Conservation (phyloP, 1,140 invertebrate genomes). For the Colletes gigas region DNA sequence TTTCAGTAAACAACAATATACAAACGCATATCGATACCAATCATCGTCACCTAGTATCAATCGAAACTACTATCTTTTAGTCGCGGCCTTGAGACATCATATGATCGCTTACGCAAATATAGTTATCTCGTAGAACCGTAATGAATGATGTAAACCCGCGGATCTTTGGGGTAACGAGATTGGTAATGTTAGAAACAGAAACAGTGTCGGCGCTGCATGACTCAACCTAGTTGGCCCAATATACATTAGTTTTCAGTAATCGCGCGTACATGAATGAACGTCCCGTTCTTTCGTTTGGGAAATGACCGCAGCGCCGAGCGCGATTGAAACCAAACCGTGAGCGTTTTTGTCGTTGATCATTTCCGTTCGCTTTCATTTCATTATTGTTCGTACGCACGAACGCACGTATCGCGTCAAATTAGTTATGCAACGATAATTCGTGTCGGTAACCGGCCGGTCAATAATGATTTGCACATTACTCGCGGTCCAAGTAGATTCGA, state of each 20-base stretch:
- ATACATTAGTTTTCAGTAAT: neutral
- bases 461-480: neutral
- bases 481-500: neutral
- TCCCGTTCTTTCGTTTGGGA: neutral
- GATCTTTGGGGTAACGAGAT: neutral
- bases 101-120: neutral
- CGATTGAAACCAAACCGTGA: slow-evolving; percentile 35
- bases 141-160: slow-evolving; percentile 12
- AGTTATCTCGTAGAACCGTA: neutral
- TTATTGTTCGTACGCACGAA: neutral
- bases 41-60: too few relatives aligned
- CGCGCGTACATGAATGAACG: neutral
- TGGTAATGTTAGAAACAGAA: neutral
- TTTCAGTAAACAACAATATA: too few relatives aligned
- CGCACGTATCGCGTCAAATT: neutral
- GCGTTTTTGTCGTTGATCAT: slow-evolving; percentile 23
- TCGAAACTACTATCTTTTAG: too few relatives aligned
- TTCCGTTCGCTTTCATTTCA: neutral
- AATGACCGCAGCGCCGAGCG: slow-evolving; percentile 36
- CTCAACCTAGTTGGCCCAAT: neutral
- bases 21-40: too few relatives aligned
- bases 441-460: neutral
- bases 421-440: slow-evolving; percentile 27
- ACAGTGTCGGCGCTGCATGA: neutral
- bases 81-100: neutral